Evolutionary conservation across 2,797 vertebrate genomes (phyloP).

Genomic region (Adelosebastes latens): DNA sequence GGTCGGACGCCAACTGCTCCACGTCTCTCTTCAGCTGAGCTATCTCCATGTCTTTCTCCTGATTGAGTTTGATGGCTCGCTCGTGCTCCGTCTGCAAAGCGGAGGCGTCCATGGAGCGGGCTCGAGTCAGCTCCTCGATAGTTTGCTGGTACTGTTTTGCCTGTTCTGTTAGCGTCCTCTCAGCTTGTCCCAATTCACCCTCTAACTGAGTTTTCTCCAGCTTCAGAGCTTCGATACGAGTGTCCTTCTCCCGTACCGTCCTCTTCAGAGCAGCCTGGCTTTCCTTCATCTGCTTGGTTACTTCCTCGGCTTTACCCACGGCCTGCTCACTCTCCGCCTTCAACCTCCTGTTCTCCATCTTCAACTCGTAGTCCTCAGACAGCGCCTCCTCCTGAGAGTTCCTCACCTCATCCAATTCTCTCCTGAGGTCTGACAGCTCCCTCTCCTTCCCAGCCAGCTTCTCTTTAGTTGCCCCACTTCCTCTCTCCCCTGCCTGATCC

Average conservation of each 20-base stretch:
- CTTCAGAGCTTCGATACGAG: conserved; percentile 87
- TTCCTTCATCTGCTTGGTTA: conserved; percentile 84
- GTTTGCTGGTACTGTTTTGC: conserved; percentile 87
- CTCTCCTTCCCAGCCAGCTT: conserved; percentile 78
- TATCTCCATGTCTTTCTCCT: conserved; percentile 90
- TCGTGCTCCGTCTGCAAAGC: conserved; percentile 89
- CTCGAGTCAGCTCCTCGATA: conserved; percentile 85
- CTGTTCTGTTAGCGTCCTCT: conserved; percentile 85
- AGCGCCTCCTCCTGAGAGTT: conserved; percentile 80
- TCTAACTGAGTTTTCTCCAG: conserved; percentile 89
- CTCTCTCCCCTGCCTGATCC: conserved; percentile 54
- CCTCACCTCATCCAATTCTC: conserved; percentile 83
- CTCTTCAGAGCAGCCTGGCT: conserved; percentile 77
- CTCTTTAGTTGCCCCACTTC: conserved; percentile 53
- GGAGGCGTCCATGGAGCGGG: conserved; percentile 84
- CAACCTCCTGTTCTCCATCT: conserved; percentile 87
- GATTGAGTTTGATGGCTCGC: conserved; percentile 85
- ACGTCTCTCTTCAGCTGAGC: conserved; percentile 85
- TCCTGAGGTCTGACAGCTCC: conserved; percentile 83
- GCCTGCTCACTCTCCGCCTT: conserved; percentile 60
- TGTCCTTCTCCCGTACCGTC: conserved; percentile 86
- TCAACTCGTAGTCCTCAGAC: conserved; percentile 87
- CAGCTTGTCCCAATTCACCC: conserved; percentile 81
- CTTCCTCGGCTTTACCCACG: conserved; percentile 67
- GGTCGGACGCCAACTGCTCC: conserved; percentile 85